Evolutionary conservation across 1,140 invertebrate genomes (phyloP).

Genomic region (Palaemon carinicauda): DNA sequence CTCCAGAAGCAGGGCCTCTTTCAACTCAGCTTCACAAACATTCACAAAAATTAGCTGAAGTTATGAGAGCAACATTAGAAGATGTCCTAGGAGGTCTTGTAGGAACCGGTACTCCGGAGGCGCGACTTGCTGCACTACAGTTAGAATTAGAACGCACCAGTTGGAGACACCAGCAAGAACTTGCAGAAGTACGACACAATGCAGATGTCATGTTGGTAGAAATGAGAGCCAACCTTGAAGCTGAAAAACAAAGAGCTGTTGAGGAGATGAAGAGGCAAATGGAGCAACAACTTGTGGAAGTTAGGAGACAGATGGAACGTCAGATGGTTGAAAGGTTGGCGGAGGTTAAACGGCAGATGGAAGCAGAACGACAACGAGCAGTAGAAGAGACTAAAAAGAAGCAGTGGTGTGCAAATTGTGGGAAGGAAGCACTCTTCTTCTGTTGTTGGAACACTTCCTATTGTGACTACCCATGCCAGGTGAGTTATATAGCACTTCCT

Average conservation of each 20-base stretch:
- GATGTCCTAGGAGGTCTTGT: conserved; percentile 70
- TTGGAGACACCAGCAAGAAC: conserved; percentile 73
- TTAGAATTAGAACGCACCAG: conserved; percentile 74
- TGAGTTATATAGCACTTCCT: background rate
- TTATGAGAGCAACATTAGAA: conserved; percentile 70
- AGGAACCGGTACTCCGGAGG: conserved; percentile 66
- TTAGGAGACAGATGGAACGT: conserved; percentile 50
- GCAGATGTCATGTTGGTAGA: conserved; percentile 70
- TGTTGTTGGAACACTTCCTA: conserved; percentile 96
- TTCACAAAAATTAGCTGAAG: conserved; percentile 66
- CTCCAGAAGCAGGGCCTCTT: conserved; percentile 67
- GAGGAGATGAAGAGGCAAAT: conserved; percentile 71
- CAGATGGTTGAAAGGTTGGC: conserved; percentile 61
- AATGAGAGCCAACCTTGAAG: conserved; percentile 73
- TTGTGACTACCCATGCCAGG: conserved; percentile 74
- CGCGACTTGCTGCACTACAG: conserved; percentile 69
- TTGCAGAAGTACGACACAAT: conserved; percentile 67
- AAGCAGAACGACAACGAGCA: conserved; percentile 73
- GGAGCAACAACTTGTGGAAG: conserved; percentile 67
- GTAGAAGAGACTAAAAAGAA: conserved; percentile 81
- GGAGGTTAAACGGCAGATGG: conserved; percentile 71
- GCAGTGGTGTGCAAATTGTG: conserved; percentile 88
- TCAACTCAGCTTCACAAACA: conserved; percentile 64
- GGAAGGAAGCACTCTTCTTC: conserved; percentile 86
- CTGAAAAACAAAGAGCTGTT: conserved; percentile 72